Evolutionary conservation across 2,113 vertebrate species (phyloP), one percentile per base, ranked within the genome.

Genomic region (Symphodus melops): DNA sequence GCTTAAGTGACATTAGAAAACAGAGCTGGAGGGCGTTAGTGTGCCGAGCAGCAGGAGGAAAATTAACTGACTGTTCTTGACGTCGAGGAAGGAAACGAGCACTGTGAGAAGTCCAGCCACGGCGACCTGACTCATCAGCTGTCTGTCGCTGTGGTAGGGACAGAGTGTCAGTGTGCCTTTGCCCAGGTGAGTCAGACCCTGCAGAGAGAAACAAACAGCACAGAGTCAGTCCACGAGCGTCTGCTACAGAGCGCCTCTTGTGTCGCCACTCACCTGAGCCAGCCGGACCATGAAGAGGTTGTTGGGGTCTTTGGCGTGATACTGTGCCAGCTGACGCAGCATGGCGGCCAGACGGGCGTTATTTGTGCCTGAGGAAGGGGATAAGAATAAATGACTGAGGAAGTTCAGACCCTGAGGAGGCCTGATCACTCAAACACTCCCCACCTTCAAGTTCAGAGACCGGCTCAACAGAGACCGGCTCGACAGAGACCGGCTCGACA

Each of bases 221-320:
- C 7, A 56, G 57, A 72, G 70, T 77, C 21, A 51, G 21, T 37
- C 12, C 57, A 49, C 59, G 23, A 41, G 33, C 9, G 61, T 72
- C 20, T 55, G 33, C 53, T 33, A 73, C 42, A 73, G 9, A 58
- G 42, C 19, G 42, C 14, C n/a, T 48, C 53, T 59, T 63, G 59
- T 69, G 41, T 28, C 17, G 56, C 52, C 68, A 74, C 92, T 56
- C 89, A 98, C 98, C 96, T 99, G 97, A 81, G 98, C 98, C 85
- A 99, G 87, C 80, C 98, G 94, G 90, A 99, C 98, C 98, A 99
- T 99, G 93, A 99, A 99, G 82, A 99, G 96, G 76, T 99, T 99
- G 94, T 99, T 99, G 46, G 98, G 98, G 88, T 99, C 98, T 93
- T 99, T 99, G 88, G 98, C 98, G 0, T 99, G 98, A 91, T 99